Base-by-base conservation (phyloP, 2,113 vertebrate genomes). In the Philantomba maxwellii region DNA sequence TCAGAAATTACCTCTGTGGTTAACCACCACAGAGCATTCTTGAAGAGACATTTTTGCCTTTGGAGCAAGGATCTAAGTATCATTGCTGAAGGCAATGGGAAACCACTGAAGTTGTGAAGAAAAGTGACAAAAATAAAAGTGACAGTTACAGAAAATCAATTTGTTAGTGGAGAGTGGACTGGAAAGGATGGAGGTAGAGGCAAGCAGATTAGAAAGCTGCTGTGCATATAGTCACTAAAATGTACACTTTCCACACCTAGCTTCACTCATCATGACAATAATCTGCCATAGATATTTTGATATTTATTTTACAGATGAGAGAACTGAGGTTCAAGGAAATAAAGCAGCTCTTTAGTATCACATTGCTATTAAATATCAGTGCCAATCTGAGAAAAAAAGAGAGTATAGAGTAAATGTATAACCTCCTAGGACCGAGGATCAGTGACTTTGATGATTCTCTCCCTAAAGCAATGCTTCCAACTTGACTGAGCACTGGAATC, bases 101-200 rank as follows among this genome's bases (percentile, higher is more conserved):
- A 93, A 80, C 16, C 70, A 85, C 62, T 55, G 80, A 89, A 43
- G 39, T 96, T 87, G 66, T 85, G 84, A 95, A 60, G 73, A 92
- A 95, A 53, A 96, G 43, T 93, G 95, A 93, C 96, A 95, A 97
- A 97, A 97, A 90, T 85, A 82, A 90, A 96, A 92, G 55, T 87
- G 95, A 97, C 83, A 92, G 30, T 58, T 95, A 89, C 58, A 96
- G 94, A 94, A 97, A 96, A 97, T 96, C 87, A 96, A 64, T 96
- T 82, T 97, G 81, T 66, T 89, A 77, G 64, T 30, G 10, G 28
- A 78, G 57, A 88, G 47, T 45, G 95, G 81, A 96, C 78, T 19
- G 70, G n/a, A 86, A 96, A 97, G 17, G 26, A 75, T 25, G 78
- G 53, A 84, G 58, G 17, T 88, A 33, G 49, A 88, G 10, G 36